Evolutionary conservation across 2,113 vertebrate species (phyloP).

Genomic region (Mionectes macconnelli): DNA sequence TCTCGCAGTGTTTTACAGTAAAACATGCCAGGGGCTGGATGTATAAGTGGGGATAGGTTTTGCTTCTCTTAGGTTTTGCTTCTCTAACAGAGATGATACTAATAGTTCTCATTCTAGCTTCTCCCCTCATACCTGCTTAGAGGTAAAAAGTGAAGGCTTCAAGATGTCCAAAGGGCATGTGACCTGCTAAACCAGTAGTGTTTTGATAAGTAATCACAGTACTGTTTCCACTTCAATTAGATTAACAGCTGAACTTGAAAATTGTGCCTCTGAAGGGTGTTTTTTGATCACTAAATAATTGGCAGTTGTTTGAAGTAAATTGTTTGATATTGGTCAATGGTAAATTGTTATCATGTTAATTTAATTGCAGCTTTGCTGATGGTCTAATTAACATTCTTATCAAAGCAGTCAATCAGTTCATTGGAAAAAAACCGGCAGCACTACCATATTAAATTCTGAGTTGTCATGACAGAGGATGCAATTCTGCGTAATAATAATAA

Average conservation of each 20-base stretch:
- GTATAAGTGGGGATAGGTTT: not conserved
- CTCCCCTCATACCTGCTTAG: not conserved
- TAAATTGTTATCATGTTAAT: slow-evolving; percentile 55
- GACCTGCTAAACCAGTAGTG: not conserved
- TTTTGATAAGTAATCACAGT: slow-evolving; percentile 25
- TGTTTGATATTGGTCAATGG: slow-evolving; percentile 53
- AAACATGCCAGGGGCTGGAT: not conserved
- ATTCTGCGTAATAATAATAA: slow-evolving; percentile 17
- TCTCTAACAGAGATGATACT: not conserved
- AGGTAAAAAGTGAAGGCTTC: not conserved
- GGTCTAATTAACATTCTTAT: slow-evolving; percentile 23
- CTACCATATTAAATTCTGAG: slow-evolving; percentile 1
- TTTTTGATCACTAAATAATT: slow-evolving; percentile 62
- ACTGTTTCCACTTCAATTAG: slow-evolving; percentile 47
- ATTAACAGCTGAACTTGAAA: slow-evolving; percentile 38
- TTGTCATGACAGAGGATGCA: not conserved
- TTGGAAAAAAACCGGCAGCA: slow-evolving; percentile 8
- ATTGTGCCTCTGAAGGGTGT: slow-evolving; percentile 10
- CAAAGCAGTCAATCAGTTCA: slow-evolving; percentile 22
- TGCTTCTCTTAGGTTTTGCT: not conserved
- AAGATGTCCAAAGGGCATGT: not conserved
- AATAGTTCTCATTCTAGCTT: not conserved
- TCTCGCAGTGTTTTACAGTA: not conserved
- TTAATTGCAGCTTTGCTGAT: slow-evolving; percentile 58
- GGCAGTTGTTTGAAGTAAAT: slow-evolving; percentile 61